Evolutionary conservation across 2,113 vertebrate genomes (phyloP), one percentile per base, ranked within the genome.

Genomic region (Channa maculata): DNA sequence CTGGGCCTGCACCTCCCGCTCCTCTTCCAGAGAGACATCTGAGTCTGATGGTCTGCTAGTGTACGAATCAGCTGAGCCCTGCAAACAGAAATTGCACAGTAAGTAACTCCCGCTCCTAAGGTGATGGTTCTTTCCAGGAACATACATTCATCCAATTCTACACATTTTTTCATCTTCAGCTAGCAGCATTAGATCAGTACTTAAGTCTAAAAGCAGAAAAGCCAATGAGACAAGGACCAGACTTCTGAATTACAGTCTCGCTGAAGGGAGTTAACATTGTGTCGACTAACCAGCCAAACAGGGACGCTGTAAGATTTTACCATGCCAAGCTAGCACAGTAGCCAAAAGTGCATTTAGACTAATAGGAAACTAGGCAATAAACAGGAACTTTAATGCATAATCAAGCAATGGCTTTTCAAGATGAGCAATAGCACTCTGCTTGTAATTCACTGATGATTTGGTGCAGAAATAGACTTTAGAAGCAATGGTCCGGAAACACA

Each of bases 51-150:
- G 98, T 93, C 97, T 97, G 94, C 97, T 99, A 85, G 98, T 99
- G 88, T 99, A 99, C 13, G 97, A 99, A 94, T 99, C 97, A 88
- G 97, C 97, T 95, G 97, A 99, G 92, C 97, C 97, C 97, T 99
- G 91, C 2, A 3, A 74, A 76, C 2, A 83, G 8, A 71, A 5
- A 59, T 2, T 51, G 50, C 46, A 64, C 11, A n/a, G 12, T 1
- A 6, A 8, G 12, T 65, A n/a, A 80, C 3, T 69, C 2, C 48
- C 38, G n/a, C 1, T 51, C 24, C 11, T 53, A 24, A 24, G 24
- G 6, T 41, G 4, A 7, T 41, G 6, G 39, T 41, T 7, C 6
- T 41, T 41, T 41, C 6, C 39, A 41, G 39, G 4, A 41, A 41
- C 39, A 41, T 41, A 4, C 49, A 24, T 44, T 44, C 55, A 34